phyloP scores from a whole-genome alignment of 2,113 vertebrate species.

The Macrotus californicus region DNA sequence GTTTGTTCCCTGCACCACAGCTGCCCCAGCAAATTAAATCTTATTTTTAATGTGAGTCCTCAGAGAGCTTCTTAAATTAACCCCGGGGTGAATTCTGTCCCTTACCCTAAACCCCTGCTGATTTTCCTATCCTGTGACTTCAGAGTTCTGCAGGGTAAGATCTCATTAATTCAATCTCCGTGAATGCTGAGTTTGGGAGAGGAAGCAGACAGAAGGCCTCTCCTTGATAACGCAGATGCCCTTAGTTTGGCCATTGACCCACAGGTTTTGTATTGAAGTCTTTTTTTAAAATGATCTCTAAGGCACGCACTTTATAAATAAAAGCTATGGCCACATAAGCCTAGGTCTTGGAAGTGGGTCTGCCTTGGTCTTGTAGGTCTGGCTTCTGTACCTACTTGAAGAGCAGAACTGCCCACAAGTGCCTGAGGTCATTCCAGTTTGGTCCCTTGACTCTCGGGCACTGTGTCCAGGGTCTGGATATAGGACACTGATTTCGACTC shows the following conservation, averaged over 20 bases:
- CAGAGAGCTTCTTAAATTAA: slow-evolving; percentile 17
- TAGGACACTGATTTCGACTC: not conserved
- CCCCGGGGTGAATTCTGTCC: not conserved
- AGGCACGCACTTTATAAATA: not conserved
- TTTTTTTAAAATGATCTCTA: not conserved
- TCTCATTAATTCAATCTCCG: not conserved
- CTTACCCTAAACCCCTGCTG: not conserved
- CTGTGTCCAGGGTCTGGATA: not conserved
- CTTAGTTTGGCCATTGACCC: not conserved
- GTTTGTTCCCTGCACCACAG: not conserved
- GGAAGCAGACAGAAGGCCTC: not conserved
- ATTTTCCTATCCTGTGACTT: slow-evolving; percentile 2
- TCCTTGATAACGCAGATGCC: not conserved
- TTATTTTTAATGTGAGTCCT: not conserved
- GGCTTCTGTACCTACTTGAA: not conserved
- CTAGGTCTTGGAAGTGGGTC: not conserved
- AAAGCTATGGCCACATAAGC: not conserved
- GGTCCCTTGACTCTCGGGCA: rapidly evolving
- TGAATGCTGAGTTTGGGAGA: not conserved
- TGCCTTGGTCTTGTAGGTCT: not conserved
- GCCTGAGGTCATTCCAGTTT: not conserved
- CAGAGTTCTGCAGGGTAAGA: not conserved
- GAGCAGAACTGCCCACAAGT: not conserved
- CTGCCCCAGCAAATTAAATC: slow-evolving; percentile 48
- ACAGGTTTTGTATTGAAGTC: not conserved